Conservation (phyloP, 1,140 invertebrate species). For the Aphis craccivora region DNA sequence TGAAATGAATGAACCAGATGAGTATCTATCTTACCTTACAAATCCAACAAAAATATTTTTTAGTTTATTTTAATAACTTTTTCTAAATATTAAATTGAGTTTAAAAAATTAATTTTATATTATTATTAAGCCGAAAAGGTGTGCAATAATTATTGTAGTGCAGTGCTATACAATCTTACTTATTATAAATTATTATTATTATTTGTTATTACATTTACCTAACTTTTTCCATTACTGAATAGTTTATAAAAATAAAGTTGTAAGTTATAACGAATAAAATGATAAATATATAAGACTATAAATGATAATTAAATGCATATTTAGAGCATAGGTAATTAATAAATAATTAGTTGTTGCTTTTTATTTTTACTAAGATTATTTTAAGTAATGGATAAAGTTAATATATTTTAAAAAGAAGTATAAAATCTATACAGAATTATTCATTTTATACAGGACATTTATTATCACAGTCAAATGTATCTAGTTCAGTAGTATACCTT, state of each 20-base stretch:
- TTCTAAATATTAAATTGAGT: neutral
- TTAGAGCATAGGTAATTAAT: neutral
- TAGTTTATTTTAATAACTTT: neutral
- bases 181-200: neutral
- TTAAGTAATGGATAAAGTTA: neutral
- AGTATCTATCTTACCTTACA: neutral
- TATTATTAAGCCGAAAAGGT: neutral
- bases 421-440: neutral
- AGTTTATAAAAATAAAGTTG: neutral
- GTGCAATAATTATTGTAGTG: conserved; percentile 27
- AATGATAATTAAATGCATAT: neutral
- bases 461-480: neutral
- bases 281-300: neutral
- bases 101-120: neutral
- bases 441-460: neutral
- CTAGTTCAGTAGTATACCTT: neutral
- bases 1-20: neutral
- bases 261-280: neutral
- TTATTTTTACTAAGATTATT: neutral
- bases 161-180: neutral
- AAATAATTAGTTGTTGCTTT: neutral
- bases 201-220: neutral
- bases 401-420: neutral
- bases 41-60: neutral
- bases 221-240: neutral